phyloP scores from a whole-genome alignment of 1,140 invertebrate genomes.

The Trachymyrmex septentrionalis region DNA sequence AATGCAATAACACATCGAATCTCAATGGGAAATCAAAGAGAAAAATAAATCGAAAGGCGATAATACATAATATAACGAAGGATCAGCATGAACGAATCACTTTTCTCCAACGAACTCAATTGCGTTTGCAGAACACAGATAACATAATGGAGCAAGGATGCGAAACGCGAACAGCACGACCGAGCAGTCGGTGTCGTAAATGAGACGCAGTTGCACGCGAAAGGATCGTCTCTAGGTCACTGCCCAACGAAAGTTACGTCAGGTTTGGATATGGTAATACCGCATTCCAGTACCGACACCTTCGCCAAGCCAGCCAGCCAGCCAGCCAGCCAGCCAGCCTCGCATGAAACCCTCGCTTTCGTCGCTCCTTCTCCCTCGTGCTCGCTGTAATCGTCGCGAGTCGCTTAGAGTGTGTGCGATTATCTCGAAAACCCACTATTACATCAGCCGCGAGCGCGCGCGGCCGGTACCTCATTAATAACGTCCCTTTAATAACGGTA shows the following conservation, averaged over 20 bases:
- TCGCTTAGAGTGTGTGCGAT: constrained; percentile 67
- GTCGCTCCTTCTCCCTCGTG: constrained; percentile 29
- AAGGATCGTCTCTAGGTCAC: constrained; percentile 82
- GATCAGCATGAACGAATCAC: not conserved
- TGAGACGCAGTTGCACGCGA: constrained; percentile 73
- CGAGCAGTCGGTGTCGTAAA: constrained; percentile 63
- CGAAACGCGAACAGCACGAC: constrained; percentile 5
- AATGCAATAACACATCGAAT: not conserved
- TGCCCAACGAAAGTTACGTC: constrained; percentile 82
- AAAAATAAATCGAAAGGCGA: not conserved
- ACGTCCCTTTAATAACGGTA: constrained; percentile 71
- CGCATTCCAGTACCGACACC: constrained; percentile 80
- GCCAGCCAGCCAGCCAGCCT: constrained; percentile 53
- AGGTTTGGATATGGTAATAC: constrained; percentile 82
- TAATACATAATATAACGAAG: not conserved
- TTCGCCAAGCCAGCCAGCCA: constrained; percentile 67
- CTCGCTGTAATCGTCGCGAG: constrained; percentile 25
- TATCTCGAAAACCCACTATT: constrained; percentile 70
- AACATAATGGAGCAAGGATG: constrained; percentile 43
- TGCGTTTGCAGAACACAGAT: constrained; percentile 1
- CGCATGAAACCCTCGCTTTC: constrained; percentile 50
- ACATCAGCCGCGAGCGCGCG: constrained; percentile 54
- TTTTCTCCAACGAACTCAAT: not conserved
- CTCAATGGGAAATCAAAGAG: not conserved
- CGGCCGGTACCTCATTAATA: constrained; percentile 69